Percentiles rank a stretch among this genome's conserved stretches.
Evolutionary conservation across 2,113 vertebrate species (phyloP).

Genomic region (Eonycteris spelaea): DNA sequence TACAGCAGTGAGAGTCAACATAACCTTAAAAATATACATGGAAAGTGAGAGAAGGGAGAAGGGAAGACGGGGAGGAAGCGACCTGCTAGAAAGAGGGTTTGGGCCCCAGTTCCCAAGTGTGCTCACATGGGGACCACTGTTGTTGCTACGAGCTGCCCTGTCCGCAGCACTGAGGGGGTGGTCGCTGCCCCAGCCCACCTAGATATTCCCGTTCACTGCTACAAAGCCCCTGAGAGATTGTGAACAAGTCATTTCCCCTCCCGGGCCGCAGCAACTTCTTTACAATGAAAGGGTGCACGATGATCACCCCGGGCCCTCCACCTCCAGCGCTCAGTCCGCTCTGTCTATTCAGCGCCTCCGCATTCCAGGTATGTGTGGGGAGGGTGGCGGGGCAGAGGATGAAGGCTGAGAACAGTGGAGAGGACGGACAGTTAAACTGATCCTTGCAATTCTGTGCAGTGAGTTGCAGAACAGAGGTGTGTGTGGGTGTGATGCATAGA

Average conservation of each 20-base stretch:
- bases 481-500: fast-evolving
- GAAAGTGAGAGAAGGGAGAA: not conserved
- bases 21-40: constrained; percentile 7
- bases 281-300: not conserved
- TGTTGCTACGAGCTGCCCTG: not conserved
- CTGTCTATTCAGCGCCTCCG: fast-evolving
- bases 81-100: not conserved
- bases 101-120: not conserved
- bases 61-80: not conserved
- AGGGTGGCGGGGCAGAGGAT: too few species aligned
- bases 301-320: too few species aligned
- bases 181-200: not conserved
- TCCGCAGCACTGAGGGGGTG: not conserved
- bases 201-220: not conserved
- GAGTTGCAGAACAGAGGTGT: not conserved
- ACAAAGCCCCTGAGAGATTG: not conserved
- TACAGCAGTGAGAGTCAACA: constrained; percentile 50
- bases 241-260: not conserved
- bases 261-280: not conserved
- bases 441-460: fast-evolving
- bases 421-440: not conserved
- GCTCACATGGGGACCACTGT: not conserved
- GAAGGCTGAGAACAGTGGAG: fast-evolving
- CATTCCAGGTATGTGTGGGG: not conserved
- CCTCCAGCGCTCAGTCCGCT: not conserved